A percentile compares a stretch with the other conserved stretches of the same genome.
phyloP scores from a whole-genome alignment of 2,888 invertebrate genomes.

The Ochropleura leucogaster region DNA sequence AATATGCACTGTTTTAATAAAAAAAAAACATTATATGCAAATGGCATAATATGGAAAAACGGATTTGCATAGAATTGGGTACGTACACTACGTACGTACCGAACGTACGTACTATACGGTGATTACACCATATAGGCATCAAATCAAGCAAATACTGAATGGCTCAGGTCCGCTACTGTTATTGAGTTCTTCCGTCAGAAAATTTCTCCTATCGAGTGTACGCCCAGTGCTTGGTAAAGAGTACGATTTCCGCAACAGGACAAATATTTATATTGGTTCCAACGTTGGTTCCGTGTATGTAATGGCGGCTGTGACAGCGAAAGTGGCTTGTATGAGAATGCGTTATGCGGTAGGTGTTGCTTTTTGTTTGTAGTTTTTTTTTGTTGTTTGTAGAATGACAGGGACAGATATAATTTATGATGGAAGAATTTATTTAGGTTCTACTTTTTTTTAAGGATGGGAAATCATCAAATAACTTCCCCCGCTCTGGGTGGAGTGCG shows the following conservation, averaged over 20 bases:
- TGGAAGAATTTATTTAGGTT: not conserved
- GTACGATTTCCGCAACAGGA: slow-evolving; percentile 49
- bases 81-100: too few species aligned
- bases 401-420: not conserved
- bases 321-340: slow-evolving; percentile 13
- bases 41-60: too few species aligned
- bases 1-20: too few species aligned
- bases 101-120: too few species aligned
- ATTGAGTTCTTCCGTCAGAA: slow-evolving; percentile 50
- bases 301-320: slow-evolving; percentile 14
- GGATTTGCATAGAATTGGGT: too few species aligned
- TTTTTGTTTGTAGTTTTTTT: not conserved
- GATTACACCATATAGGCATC: not conserved
- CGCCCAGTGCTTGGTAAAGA: slow-evolving; percentile 16
- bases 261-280: slow-evolving; percentile 47
- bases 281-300: slow-evolving; percentile 32
- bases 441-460: not conserved
- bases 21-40: too few species aligned
- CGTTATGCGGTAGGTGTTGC: slow-evolving; percentile 3
- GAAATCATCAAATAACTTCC: too few species aligned
- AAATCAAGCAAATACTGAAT: not conserved
- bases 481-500: too few species aligned
- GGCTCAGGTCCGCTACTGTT: slow-evolving; percentile 6
- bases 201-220: slow-evolving; percentile 17
- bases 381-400: not conserved